These are phyloP conservation scores for Drosophila hamatofila DNA, from an alignment of 2,888 invertebrate species.

Conservation along the genomic window DNA sequence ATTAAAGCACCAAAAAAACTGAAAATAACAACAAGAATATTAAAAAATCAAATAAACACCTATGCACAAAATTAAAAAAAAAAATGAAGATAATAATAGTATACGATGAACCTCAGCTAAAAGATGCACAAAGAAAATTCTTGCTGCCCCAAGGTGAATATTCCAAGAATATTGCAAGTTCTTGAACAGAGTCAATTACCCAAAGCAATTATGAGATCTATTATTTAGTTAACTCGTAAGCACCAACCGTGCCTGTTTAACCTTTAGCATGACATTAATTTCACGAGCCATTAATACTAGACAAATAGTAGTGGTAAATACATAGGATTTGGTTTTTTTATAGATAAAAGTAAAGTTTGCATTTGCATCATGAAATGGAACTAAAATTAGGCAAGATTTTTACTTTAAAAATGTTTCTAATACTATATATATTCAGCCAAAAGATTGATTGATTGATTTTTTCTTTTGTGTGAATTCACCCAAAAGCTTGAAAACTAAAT, in stretches of 20 bases:
- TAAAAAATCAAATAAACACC: background rate
- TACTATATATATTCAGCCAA: too few relatives aligned
- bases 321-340: too few relatives aligned
- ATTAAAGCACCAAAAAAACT: conserved; percentile 12
- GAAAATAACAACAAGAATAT: conserved; percentile 5
- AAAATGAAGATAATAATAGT: background rate
- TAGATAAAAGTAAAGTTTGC: background rate
- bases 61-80: conserved; percentile 5
- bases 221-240: conserved; percentile 25
- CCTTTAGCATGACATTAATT: conserved; percentile 31
- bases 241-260: conserved; percentile 4
- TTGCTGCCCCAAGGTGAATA: conserved; percentile 54
- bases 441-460: too few relatives aligned
- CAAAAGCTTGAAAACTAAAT: too few relatives aligned
- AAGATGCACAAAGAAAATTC: conserved; percentile 49
- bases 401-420: too few relatives aligned
- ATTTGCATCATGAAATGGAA: too few relatives aligned
- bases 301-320: background rate
- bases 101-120: conserved; percentile 2
- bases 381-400: too few relatives aligned
- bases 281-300: conserved; percentile 7
- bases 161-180: conserved; percentile 59
- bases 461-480: too few relatives aligned
- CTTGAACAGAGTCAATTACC: conserved; percentile 60
- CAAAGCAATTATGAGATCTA: conserved; percentile 44